Evolutionary conservation across 2,797 vertebrate genomes (phyloP).

Genomic region (Pelodytes ibericus): DNA sequence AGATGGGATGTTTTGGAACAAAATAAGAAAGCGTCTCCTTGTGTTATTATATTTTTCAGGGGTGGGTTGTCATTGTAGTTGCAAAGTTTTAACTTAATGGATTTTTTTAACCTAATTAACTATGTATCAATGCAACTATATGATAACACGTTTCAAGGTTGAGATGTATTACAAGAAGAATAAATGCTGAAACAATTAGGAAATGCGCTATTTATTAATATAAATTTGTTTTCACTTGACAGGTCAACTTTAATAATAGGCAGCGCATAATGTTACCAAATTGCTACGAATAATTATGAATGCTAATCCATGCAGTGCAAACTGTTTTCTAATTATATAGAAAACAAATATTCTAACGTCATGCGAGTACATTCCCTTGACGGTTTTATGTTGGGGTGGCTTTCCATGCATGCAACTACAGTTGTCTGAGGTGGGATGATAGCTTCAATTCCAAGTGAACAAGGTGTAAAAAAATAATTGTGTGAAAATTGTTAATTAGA

Average conservation of each 20-base stretch:
- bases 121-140: too few relatives aligned
- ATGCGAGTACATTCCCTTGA: background rate
- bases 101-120: too few relatives aligned
- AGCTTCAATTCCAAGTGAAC: too few relatives aligned
- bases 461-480: background rate
- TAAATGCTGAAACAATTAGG: too few relatives aligned
- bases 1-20: too few relatives aligned
- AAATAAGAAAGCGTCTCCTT: too few relatives aligned
- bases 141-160: too few relatives aligned
- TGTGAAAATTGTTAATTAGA: background rate
- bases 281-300: background rate
- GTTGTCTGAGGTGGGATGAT: background rate
- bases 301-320: background rate
- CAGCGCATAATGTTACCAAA: background rate
- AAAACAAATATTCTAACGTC: conserved; percentile 3
- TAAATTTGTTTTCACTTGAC: background rate
- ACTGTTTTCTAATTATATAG: background rate
- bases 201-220: background rate
- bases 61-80: too few relatives aligned
- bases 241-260: background rate
- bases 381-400: background rate
- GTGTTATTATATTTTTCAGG: too few relatives aligned
- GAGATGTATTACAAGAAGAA: too few relatives aligned
- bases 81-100: too few relatives aligned
- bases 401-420: background rate